Base-by-base conservation (phyloP, 2,113 vertebrate genomes). In the Epinephelus cyanopodus region DNA sequence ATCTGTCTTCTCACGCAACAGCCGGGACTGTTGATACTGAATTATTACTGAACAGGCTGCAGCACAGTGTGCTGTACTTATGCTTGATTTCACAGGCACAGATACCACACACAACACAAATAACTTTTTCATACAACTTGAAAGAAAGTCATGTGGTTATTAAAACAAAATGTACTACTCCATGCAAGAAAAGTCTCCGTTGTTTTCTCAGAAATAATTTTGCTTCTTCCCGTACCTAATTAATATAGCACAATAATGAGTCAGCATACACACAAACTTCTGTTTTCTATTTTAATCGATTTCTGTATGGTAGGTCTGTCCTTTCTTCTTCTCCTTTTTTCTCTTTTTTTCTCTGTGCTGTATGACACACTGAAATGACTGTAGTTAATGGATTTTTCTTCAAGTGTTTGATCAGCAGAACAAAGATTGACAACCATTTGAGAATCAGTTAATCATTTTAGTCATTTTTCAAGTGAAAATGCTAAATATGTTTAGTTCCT, bases 1-100 rank as follows among this genome's bases (percentile, higher is more conserved):
- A 90, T 60, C 76, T 47, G 79, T 86, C 58, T 74, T 85, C 67
- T 79, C 84, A 90, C 71, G 77, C 83, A 15, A 83, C 54, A 19
- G 33, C 68, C 5, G 23, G 19, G 12, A 48, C 60, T 75, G 54
- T 56, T 63, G 62, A 33, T 47, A 7, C 74, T 83, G 48, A 73
- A 69, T 78, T 69, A 75, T 82, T 81, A 54, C 60, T 73, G 61
- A 62, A 47, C 56, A 64, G 57, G 39, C 61, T 42, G 5, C 19
- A 37, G 23, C 54, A 18, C 17, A 9, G 61, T 2, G 45, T 6
- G 19, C 61, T 47, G 21, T 57, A 25, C 71, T 61, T 58, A 69
- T 69, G 21, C 52, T 64, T 13, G 11, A 71, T 42, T 70, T 56
- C 23, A 65, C 63, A 74, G 63, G 65, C 29, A 37, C 53, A 61